A percentile compares a stretch with the other conserved stretches of the same genome.
phyloP scores from a whole-genome alignment of 2,888 invertebrate genomes.

The Coecobrya sp. region DNA sequence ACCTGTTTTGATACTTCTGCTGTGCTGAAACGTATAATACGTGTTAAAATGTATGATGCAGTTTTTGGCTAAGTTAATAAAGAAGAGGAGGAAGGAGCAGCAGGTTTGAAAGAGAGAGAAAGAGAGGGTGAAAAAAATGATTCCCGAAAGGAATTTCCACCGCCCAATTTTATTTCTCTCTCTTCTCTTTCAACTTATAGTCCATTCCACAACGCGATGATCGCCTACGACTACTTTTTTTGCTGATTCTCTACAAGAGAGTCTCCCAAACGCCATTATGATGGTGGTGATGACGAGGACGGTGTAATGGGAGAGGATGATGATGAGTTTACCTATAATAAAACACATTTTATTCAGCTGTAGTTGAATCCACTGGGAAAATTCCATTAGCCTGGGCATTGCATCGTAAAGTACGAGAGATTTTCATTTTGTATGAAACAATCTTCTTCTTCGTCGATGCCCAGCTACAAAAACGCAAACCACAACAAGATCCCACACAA shows the following conservation, averaged over 20 bases:
- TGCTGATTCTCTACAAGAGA: slow-evolving; percentile 7
- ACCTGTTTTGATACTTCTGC: neutral
- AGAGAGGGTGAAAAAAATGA: slow-evolving; percentile 45
- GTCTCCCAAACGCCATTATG: slow-evolving; percentile 14
- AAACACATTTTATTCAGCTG: neutral
- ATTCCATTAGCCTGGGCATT: slow-evolving; percentile 35
- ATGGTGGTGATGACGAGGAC: slow-evolving; percentile 3
- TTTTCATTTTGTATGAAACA: neutral
- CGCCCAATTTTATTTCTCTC: slow-evolving; percentile 56
- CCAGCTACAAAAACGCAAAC: neutral
- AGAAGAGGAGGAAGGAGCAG: slow-evolving; percentile 4
- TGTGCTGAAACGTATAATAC: neutral
- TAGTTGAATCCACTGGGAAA: slow-evolving; percentile 14
- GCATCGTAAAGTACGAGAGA: neutral
- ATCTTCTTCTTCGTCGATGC: neutral
- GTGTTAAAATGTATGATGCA: neutral
- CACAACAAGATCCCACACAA: slow-evolving; percentile 1
- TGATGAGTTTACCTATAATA: slow-evolving; percentile 15
- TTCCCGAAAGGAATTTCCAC: slow-evolving; percentile 71
- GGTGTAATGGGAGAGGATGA: slow-evolving; percentile 8
- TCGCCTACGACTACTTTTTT: slow-evolving; percentile 49
- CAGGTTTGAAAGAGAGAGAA: neutral
- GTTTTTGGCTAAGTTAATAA: neutral
- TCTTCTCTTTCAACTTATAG: neutral
- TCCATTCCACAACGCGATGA: slow-evolving; percentile 10